Evolutionary conservation across 2,113 vertebrate species (phyloP).

Genomic region (Aramus guarauna): DNA sequence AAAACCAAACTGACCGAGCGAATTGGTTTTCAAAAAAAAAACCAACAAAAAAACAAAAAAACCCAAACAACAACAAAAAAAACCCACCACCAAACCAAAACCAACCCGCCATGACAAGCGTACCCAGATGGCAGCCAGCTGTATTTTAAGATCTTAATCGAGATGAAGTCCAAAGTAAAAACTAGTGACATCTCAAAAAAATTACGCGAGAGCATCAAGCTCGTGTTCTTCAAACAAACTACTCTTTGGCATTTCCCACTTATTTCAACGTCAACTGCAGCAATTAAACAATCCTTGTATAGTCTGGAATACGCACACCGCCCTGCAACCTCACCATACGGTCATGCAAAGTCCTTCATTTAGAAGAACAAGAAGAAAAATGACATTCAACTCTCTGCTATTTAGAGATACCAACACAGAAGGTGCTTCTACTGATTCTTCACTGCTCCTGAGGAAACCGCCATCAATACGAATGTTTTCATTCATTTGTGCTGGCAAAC

Average conservation of each 20-base stretch:
- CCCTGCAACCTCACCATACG: background rate
- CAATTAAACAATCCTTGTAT: background rate
- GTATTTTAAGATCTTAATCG: background rate
- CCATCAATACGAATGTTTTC: background rate
- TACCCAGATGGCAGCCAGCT: background rate
- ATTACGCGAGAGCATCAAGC: fast-evolving
- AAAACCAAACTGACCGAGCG: background rate
- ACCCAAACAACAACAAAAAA: too few relatives aligned
- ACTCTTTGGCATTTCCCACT: background rate
- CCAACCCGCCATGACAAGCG: background rate
- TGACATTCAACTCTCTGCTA: background rate
- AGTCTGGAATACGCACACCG: background rate
- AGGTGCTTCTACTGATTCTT: background rate
- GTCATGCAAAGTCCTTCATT: background rate
- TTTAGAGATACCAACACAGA: background rate
- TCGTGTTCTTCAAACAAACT: background rate
- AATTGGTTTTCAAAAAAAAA: background rate
- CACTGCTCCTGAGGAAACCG: background rate
- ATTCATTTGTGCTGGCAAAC: background rate
- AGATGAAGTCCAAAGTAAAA: background rate
- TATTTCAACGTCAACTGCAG: background rate
- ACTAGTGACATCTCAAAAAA: background rate
- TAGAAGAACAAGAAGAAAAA: background rate
- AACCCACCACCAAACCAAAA: background rate
- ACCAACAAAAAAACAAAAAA: background rate